Base-by-base conservation (phyloP, 2,888 invertebrate genomes). In the Cerceris ruficornis region DNA sequence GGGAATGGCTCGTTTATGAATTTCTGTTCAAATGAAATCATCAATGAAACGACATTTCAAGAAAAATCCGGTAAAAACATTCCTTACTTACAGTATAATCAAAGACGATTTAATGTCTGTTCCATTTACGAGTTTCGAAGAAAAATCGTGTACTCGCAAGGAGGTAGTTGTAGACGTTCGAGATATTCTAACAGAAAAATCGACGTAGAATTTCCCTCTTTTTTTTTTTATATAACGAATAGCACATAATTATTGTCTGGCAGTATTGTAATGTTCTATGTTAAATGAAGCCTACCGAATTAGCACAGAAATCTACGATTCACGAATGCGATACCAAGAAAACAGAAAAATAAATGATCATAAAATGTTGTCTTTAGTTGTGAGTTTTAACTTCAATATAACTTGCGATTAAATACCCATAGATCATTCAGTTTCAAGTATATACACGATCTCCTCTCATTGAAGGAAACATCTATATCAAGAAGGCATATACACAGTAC, bases 181-280 rank as follows among this genome's bases (percentile, higher is more conserved):
- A 6, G 5, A 54, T 39, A 14, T 50, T 57, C 9, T 41, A 69
- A 71, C 50, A 54, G 69, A 76, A 65, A 73, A 43, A 52, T 15
- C 11, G 13, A 14, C 8, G 14, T 54, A 1, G 67, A 54, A 9
- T 46, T 52, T 57, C 70, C 14, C 2, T 66, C 52, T 41, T 46
- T 68, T 62, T 60, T 61, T 64, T 69, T 54, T n/a, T 66, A 9
- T 69, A 58, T 58, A 57, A 75, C 58, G 50, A 61, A 64, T 69
- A 64, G 71, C 52, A 59, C 52, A 55, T 62, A 75, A 66, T 86
- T 86, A 86, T 86, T 86, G 86, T 86, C 86, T 78, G 86, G 85
- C 86, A 85, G 80, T 86, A 83, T 74, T 60, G 28, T 76, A 68
- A 73, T 62, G 60, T 64, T 77, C 70, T 75, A 42, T 62, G 54